Conservation (phyloP, 35 echinoderm and acorn worm species). For the Patiria miniata region DNA sequence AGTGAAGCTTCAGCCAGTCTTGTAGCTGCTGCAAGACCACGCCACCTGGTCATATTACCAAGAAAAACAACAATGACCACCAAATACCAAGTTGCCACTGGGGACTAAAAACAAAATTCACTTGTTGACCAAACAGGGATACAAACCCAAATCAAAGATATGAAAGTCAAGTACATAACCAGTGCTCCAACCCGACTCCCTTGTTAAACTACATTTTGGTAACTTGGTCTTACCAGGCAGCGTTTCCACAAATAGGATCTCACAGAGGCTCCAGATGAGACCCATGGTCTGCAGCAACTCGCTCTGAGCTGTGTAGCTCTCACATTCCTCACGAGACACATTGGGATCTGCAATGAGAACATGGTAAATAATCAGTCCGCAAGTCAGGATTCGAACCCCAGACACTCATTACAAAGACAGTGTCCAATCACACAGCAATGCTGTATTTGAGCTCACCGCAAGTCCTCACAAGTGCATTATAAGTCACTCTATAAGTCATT, state of each 20-base stretch:
- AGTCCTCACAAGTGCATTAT: too few species aligned
- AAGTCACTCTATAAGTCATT: too few species aligned
- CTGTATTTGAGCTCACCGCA: too few species aligned
- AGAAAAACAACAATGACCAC: too few species aligned
- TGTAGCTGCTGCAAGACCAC: conserved; percentile 84
- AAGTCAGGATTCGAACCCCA: neutral
- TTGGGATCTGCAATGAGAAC: conserved; percentile 14
- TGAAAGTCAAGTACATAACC: too few species aligned
- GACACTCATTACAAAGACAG: neutral
- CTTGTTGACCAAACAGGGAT: too few species aligned
- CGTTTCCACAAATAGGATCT: conserved; percentile 97
- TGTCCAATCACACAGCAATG: too few species aligned
- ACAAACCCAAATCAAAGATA: too few species aligned
- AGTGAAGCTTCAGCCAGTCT: conserved; percentile 93
- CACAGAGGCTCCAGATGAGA: conserved; percentile 95
- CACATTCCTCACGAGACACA: conserved; percentile 17
- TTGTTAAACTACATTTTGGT: too few species aligned
- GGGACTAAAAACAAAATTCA: too few species aligned
- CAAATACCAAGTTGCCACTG: too few species aligned
- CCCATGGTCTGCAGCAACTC: conserved; percentile 84
- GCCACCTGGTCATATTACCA: conserved; percentile 55
- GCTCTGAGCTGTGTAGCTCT: conserved; percentile 53
- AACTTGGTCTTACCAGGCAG: conserved; percentile 98
- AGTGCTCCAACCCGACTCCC: too few species aligned
- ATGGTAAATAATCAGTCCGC: neutral